phyloP scores from a whole-genome alignment of 2,888 invertebrate species.

The Spisula solida region DNA sequence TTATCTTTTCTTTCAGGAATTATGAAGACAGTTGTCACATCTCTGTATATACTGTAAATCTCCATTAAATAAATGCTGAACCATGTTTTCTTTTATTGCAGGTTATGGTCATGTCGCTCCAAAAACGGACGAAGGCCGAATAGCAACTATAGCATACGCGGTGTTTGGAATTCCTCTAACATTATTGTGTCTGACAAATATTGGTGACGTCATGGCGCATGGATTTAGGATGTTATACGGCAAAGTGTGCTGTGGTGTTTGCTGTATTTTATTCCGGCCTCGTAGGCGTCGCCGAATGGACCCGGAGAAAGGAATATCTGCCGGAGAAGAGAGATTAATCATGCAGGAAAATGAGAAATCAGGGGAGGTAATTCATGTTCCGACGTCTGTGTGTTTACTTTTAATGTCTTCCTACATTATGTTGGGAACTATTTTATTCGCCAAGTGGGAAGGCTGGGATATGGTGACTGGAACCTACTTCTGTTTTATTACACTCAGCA shows the following conservation, averaged over 20 bases:
- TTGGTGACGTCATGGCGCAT: slow-evolving; percentile 87
- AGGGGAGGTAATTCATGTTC: slow-evolving; percentile 85
- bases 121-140: slow-evolving; percentile 83
- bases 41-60: too few species aligned
- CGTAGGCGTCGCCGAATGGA: slow-evolving; percentile 76
- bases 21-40: too few species aligned
- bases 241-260: slow-evolving; percentile 85
- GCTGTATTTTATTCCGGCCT: slow-evolving; percentile 82
- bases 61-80: too few species aligned
- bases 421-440: slow-evolving; percentile 86
- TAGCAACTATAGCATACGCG: slow-evolving; percentile 86
- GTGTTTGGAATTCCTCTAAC: slow-evolving; percentile 86
- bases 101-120: slow-evolving; percentile 87
- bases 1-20: too few species aligned
- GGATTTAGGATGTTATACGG: slow-evolving; percentile 89
- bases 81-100: slow-evolving; percentile 67
- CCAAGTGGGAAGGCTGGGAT: slow-evolving; percentile 86
- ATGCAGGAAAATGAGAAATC: slow-evolving; percentile 77
- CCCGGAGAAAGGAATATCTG: slow-evolving; percentile 78
- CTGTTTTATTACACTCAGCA: slow-evolving; percentile 87
- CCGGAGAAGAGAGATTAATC: slow-evolving; percentile 70
- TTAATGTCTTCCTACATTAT: slow-evolving; percentile 86
- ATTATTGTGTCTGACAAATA: slow-evolving; percentile 85
- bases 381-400: slow-evolving; percentile 86
- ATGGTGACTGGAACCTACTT: slow-evolving; percentile 86